A percentile compares a stretch with the other conserved stretches of the same genome.
Evolutionary conservation across 2,113 vertebrate genomes (phyloP).

Genomic region (western clawed frog (Xenopus tropicalis)): UCB_Xtro_10.0 CM004443.2:169640001-169640500

Average conservation of each 20-base stretch:
- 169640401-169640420: no score
- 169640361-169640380: not conserved
- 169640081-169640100: slow-evolving; percentile 39
- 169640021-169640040: not conserved
- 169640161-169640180: slow-evolving; percentile 21
- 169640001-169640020: no score
- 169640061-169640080: slow-evolving; percentile 17
- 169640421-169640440: no score
- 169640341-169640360: not conserved
- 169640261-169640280: no score
- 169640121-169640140: slow-evolving; percentile 35
- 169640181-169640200: slow-evolving; percentile 17
- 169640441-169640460: no score
- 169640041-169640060: slow-evolving; percentile 29
- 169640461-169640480: no score
- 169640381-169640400: not conserved
- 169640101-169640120: slow-evolving; percentile 31
- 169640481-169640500: no score
- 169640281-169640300: no score
- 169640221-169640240: no score
- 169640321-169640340: not conserved
- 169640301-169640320: slow-evolving; percentile 5
- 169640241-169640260: no score
- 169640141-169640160: slow-evolving; percentile 40
- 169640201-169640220: not conserved